Evolutionary conservation across 2,797 vertebrate species (phyloP).

Genomic region (Cirrhinus mrigala): DNA sequence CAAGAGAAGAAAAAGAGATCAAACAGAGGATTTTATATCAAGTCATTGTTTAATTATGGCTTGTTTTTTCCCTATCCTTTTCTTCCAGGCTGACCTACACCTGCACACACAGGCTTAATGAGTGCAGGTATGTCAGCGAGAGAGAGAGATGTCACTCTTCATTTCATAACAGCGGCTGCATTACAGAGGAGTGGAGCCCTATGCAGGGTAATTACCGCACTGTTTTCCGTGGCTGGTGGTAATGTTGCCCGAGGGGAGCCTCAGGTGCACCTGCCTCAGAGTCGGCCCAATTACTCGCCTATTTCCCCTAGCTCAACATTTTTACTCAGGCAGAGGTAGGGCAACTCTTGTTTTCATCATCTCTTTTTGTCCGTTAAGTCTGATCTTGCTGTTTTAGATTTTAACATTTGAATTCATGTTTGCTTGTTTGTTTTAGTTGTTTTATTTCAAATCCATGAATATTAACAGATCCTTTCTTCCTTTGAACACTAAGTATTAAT

Average conservation of each 20-base stretch:
- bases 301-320: constrained; percentile 69
- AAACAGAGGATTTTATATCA: constrained; percentile 20
- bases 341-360: not conserved
- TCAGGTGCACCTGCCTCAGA: constrained; percentile 60
- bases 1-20: not conserved
- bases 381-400: constrained; percentile 39
- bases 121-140: constrained; percentile 40
- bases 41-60: constrained; percentile 51
- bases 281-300: constrained; percentile 69
- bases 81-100: constrained; percentile 51
- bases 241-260: constrained; percentile 66
- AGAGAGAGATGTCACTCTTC: constrained; percentile 39
- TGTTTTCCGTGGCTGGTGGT: constrained; percentile 63
- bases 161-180: constrained; percentile 54
- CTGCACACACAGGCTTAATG: constrained; percentile 49
- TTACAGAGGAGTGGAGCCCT: constrained; percentile 56
- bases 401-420: constrained; percentile 13
- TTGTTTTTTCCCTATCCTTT: constrained; percentile 19
- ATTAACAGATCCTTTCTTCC: not conserved
- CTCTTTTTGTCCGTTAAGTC: constrained; percentile 16
- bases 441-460: not conserved
- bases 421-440: not conserved
- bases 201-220: constrained; percentile 58
- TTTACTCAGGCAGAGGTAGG: constrained; percentile 51
- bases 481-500: not conserved